Conservation (phyloP, 2,113 vertebrate species). For the Pteruthius melanotis region DNA sequence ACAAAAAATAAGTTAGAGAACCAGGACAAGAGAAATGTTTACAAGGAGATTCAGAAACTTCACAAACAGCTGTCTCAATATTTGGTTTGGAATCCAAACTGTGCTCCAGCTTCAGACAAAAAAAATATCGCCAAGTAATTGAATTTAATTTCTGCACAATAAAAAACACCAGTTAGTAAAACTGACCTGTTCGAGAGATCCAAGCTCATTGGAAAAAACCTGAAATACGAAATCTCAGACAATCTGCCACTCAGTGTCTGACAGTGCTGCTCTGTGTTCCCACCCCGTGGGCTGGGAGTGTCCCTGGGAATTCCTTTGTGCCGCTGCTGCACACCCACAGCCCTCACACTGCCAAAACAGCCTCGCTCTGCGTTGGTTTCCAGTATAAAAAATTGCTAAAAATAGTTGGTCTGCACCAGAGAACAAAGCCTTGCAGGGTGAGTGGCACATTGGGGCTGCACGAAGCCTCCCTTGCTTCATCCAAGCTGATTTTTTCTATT, state of each 20-base stretch:
- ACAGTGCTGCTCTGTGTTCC: conserved; percentile 25
- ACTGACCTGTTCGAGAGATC: not conserved
- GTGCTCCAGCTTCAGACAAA: not conserved
- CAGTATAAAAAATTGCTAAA: not conserved
- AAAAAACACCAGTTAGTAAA: not conserved
- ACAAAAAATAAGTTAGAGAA: not conserved
- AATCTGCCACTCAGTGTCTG: not conserved
- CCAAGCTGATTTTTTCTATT: not conserved
- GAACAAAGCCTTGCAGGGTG: not conserved
- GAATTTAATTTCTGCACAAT: not conserved
- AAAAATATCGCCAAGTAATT: not conserved
- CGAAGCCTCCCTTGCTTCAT: not conserved
- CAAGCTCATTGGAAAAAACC: not conserved
- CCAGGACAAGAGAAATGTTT: not conserved
- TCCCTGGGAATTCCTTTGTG: conserved; percentile 6
- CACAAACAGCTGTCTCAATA: conserved; percentile 36
- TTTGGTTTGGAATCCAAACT: conserved; percentile 31
- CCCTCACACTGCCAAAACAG: not conserved
- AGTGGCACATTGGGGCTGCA: not conserved
- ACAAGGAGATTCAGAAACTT: not conserved
- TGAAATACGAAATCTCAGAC: rapidly evolving
- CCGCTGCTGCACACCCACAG: conserved; percentile 20
- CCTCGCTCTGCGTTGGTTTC: not conserved
- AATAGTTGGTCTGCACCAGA: not conserved
- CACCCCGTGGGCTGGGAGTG: not conserved